Base-by-base conservation (phyloP, 92 coral and sea anemone genomes). In the Palythoa caribaeorum region DNA sequence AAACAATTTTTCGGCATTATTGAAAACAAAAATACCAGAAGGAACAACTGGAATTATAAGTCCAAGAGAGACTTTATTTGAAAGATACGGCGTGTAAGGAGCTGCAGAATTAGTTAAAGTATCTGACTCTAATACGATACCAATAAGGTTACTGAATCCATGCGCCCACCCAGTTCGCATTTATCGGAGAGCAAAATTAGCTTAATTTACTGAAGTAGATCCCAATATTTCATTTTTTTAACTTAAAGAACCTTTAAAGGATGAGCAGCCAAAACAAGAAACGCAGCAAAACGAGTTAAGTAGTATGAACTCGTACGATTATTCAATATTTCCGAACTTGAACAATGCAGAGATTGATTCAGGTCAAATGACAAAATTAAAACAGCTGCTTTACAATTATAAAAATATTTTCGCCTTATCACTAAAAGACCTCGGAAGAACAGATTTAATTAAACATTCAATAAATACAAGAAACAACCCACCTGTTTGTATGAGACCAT, bases 401-500 rank as follows among this genome's bases (percentile, higher is more conserved):
- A 28, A 0, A 28, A 28, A 28, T 28, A 28, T 28, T 78, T 78
- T 78, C 6, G 83, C 69, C 11, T 37, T 39, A 6, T 21, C 83
- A 1, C n/a, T 78, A 1, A 54, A 53, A 54, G 83, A 78, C 9
- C 28, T 28, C 28, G 28, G 28, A 28, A 28, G 28, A 28, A 28
- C 28, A 28, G 28, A 28, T n/a, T n/a, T 77, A 3, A 38, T 78
- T 12, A 37, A 52, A 77, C 52, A 77, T 5, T 48, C 39, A 7
- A 77, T 77, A 20, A 55, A 77, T 20, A 15, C 65, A 4, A 19
- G 47, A 54, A 57, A 53, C 2, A 36, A 54, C 7, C 48, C 11
- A 78, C 69, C 68, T 10, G 83, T 78, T 21, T 16, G 83, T 15
- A 19, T 78, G 19, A n/a, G 51, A 19, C 83, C 70, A 28, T 53